Evolutionary conservation across 2,113 vertebrate genomes (phyloP).

Genomic region (Hydropotes inermis): DNA sequence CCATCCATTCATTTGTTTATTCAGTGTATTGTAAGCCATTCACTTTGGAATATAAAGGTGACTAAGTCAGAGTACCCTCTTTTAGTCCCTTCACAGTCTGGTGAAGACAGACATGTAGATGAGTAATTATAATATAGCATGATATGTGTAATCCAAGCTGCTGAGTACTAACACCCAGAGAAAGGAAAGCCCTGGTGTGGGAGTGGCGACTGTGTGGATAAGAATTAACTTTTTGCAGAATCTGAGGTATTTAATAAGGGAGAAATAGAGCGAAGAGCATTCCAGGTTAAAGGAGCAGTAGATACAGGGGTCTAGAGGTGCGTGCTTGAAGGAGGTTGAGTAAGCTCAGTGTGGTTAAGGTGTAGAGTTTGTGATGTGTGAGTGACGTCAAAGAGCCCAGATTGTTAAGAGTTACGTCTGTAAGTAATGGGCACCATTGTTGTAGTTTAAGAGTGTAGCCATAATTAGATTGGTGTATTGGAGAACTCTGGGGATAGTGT

Average conservation of each 20-base stretch:
- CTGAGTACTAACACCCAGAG: neutral
- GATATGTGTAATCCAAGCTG: neutral
- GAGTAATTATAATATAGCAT: neutral
- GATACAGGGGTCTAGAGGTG: neutral
- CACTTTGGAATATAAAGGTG: neutral
- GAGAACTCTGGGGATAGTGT: neutral
- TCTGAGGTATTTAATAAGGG: neutral
- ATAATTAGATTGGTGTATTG: neutral
- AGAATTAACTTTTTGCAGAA: neutral
- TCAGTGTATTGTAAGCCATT: neutral
- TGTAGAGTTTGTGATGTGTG: neutral
- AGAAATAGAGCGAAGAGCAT: neutral
- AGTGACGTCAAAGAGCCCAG: neutral
- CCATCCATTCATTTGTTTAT: neutral
- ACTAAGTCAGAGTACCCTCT: neutral
- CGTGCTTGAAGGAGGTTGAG: neutral
- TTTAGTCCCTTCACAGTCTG: neutral
- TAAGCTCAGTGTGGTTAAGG: neutral
- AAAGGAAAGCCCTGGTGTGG: neutral
- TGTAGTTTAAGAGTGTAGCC: neutral
- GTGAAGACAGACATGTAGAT: neutral
- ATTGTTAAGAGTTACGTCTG: neutral
- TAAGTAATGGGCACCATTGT: neutral
- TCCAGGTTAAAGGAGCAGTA: neutral
- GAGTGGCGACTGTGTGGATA: neutral